Conservation (phyloP, 2,888 invertebrate species). For the Macrophya alboannulata region DNA sequence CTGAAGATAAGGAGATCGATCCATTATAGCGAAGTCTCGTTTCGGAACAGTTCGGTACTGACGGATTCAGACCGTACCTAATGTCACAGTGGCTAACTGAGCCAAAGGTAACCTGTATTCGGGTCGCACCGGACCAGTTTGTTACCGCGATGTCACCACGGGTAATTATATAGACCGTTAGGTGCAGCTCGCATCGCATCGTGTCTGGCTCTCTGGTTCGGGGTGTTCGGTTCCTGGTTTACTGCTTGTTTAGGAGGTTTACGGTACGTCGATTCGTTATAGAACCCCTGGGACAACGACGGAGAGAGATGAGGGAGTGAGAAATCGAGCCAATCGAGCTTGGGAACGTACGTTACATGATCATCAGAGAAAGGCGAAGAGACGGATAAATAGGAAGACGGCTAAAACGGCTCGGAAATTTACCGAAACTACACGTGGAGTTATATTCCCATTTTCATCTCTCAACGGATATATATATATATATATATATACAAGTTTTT, state of each 20-base stretch:
- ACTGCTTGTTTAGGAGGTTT: conserved; percentile 55
- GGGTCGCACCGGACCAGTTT: conserved; percentile 47
- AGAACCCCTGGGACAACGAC: conserved; percentile 38
- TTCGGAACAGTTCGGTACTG: background rate
- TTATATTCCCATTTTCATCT: background rate
- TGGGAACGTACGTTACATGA: conserved; percentile 57
- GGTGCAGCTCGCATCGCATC: conserved; percentile 30
- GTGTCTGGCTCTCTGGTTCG: conserved; percentile 34
- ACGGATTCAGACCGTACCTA: background rate
- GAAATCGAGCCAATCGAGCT: conserved; percentile 54
- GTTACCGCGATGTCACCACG: conserved; percentile 56
- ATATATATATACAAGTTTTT: background rate
- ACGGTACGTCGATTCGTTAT: conserved; percentile 55
- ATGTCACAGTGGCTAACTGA: background rate
- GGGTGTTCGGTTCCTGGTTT: conserved; percentile 55
- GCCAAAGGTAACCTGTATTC: background rate
- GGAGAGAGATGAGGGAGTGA: conserved; percentile 18
- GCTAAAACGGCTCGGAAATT: background rate
- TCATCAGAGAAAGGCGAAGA: background rate
- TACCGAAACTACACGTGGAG: background rate
- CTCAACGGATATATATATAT: background rate
- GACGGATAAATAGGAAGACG: background rate
- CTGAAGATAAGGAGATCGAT: background rate
- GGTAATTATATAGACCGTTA: conserved; percentile 56
- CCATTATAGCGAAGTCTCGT: background rate